These are phyloP conservation scores for Caenorhabditis inopinata DNA, from an alignment of 1,140 invertebrate genomes.

Conservation along the genomic window DNA sequence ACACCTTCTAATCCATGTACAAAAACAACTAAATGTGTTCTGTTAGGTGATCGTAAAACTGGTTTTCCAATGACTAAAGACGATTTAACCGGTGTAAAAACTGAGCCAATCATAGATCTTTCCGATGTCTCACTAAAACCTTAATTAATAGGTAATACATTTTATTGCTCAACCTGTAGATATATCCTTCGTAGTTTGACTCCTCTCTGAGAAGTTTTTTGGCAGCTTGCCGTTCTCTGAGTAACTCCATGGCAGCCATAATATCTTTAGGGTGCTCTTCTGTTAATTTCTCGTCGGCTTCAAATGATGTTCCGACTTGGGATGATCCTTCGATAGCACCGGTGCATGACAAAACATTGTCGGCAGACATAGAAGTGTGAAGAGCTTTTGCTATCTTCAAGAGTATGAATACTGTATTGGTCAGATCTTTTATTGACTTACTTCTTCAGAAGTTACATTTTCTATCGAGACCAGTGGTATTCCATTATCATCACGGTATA, in stretches of 20 bases:
- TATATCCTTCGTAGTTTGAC: conserved; percentile 21
- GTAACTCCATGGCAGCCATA: neutral
- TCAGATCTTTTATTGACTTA: neutral
- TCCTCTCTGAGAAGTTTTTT: neutral
- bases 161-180: conserved; percentile 30
- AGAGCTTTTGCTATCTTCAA: neutral
- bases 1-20: conserved; percentile 38
- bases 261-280: conserved; percentile 12
- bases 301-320: neutral
- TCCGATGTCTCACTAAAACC: neutral
- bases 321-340: neutral
- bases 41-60: neutral
- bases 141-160: neutral
- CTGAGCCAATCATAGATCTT: neutral
- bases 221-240: conserved; percentile 31
- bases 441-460: neutral
- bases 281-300: neutral
- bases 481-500: no score
- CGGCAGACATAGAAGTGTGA: neutral
- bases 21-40: conserved; percentile 29
- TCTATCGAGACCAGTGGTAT: neutral
- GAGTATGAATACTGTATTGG: no score
- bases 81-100: neutral
- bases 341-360: neutral
- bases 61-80: neutral